phyloP scores from a whole-genome alignment of 2,113 vertebrate genomes.

The Elanoides forficatus region DNA sequence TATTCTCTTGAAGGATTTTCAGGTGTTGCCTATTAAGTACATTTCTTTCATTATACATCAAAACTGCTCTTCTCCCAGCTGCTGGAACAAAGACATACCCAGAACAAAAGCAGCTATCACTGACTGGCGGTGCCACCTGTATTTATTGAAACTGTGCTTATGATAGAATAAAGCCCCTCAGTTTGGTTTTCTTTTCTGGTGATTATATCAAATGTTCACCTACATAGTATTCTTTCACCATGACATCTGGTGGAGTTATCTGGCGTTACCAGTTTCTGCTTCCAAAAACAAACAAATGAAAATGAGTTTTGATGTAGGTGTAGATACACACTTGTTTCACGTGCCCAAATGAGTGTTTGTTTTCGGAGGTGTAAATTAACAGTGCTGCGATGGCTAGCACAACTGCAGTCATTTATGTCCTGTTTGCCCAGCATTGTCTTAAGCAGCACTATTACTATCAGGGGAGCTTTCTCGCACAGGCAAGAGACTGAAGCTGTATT shows the following conservation, averaged over 20 bases:
- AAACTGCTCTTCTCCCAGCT: conserved; percentile 58
- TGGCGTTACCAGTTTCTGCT: background rate
- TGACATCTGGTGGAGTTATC: background rate
- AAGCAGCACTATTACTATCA: background rate
- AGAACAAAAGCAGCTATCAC: conserved; percentile 15
- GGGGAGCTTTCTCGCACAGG: background rate
- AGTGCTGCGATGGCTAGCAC: background rate
- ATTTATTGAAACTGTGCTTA: conserved; percentile 40
- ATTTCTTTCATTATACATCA: conserved; percentile 49
- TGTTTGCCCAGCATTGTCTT: conserved; percentile 1
- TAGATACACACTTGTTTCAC: background rate
- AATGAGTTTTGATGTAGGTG: background rate
- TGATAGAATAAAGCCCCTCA: background rate
- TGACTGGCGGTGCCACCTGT: conserved; percentile 55
- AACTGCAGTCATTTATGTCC: background rate
- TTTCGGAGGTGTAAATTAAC: background rate
- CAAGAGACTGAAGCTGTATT: background rate
- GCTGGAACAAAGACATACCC: conserved; percentile 59
- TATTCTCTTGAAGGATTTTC: conserved; percentile 32
- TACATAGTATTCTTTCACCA: background rate
- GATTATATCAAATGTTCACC: background rate
- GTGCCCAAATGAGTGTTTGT: background rate
- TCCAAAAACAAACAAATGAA: background rate
- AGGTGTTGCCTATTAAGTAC: conserved; percentile 52
- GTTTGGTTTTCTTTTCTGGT: conserved; percentile 16